Base-by-base conservation (phyloP, 2,113 vertebrate species). In the Phaethornis superciliosus region DNA sequence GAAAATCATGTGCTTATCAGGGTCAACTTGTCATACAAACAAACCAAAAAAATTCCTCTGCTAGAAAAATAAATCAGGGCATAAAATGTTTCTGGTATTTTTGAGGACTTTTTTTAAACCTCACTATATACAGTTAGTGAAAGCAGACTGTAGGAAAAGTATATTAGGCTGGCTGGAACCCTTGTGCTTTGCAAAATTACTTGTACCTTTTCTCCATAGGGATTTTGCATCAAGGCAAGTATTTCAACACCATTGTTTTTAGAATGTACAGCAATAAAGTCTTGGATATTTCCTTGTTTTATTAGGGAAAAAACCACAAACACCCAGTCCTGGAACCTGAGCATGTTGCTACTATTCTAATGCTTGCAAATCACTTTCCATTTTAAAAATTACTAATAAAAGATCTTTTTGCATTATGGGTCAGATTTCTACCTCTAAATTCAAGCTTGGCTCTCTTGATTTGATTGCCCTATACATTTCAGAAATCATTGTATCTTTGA, bases 381-480 rank as follows among this genome's bases (percentile, higher is more conserved):
- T 94, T 96, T 94, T 91, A 32, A 88, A 65, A 80, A 88, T 58
- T 89, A 70, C 22, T 77, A 77, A 68, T 74, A 83, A 84, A 90
- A 92, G 78, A 76, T 86, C 91, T 88, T 64, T 93, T 80, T 85
- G 52, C 62, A 71, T 91, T 94, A 75, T 64, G n/a, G 58, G 62
- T 85, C 90, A 90, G 33, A 90, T 90, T 81, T 76, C 76, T 81
- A 6, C 40, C 82, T 91, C 33, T 71, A 21, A 74, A 94, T 88
- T 91, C 82, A 77, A 56, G 59, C 47, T 82, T 89, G 49, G 27
- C 35, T 92, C 27, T 20, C 44, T 62, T 84, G 80, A 93, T 91
- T 93, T 96, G 93, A 94, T 97, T 97, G 91, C 88, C 91, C 93
- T 86, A 88, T 93, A 86, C 56, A 84, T 95, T 90, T 59, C 71